Percentiles rank a stretch among this genome's conserved stretches.
phyloP scores from a whole-genome alignment of 1,140 invertebrate species.

The Zaprionus ornatus region DNA sequence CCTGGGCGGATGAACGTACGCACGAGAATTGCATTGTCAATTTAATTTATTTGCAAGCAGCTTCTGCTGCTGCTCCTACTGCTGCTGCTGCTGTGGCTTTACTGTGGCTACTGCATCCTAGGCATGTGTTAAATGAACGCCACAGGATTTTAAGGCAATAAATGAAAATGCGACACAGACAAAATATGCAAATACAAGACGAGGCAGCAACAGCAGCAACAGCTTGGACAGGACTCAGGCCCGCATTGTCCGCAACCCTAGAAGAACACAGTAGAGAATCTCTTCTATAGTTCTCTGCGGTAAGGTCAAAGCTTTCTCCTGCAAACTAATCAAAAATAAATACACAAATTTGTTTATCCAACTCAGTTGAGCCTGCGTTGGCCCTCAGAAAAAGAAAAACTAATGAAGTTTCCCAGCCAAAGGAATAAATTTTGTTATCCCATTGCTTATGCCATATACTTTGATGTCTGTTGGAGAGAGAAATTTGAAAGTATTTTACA shows the following conservation, averaged over 20 bases:
- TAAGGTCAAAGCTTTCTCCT: background rate
- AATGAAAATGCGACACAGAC: conserved; percentile 57
- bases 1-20: conserved; percentile 13
- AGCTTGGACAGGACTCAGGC: background rate
- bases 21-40: conserved; percentile 52
- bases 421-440: background rate
- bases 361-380: background rate
- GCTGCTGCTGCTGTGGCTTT: background rate
- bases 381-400: background rate
- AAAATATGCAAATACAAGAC: conserved; percentile 53
- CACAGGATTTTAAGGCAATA: conserved; percentile 47
- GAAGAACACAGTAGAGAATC: background rate
- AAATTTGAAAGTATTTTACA: background rate
- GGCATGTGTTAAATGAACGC: conserved; percentile 57
- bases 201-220: background rate
- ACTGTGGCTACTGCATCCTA: conserved; percentile 13
- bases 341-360: conserved; percentile 5
- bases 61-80: background rate
- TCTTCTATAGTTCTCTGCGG: background rate
- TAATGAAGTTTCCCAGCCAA: background rate
- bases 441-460: background rate
- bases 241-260: background rate
- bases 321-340: conserved; percentile 4
- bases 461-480: background rate
- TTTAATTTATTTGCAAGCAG: conserved; percentile 54